These are phyloP conservation scores for Brenthis daphne DNA, from an alignment of 2,888 invertebrate species.

Conservation along the genomic window DNA sequence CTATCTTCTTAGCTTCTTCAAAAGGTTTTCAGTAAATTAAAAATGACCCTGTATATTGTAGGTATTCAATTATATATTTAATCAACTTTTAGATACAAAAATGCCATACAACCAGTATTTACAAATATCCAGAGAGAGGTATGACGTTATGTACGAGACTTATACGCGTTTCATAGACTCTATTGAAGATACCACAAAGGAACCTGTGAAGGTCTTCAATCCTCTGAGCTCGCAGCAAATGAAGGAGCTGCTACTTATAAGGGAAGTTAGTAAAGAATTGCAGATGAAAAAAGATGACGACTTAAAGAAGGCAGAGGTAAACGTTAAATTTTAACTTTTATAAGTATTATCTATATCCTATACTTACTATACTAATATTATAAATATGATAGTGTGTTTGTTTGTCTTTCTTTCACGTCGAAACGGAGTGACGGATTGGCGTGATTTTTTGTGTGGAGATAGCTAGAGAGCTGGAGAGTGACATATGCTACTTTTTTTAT, in stretches of 20 bases:
- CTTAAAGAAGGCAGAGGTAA: conserved; percentile 52
- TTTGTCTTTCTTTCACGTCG: too few relatives aligned
- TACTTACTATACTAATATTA: too few relatives aligned
- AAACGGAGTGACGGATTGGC: too few relatives aligned
- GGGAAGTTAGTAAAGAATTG: conserved; percentile 58
- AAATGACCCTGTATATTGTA: too few relatives aligned
- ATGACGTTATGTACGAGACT: conserved; percentile 38
- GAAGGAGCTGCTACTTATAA: conserved; percentile 55
- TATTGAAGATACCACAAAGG: conserved; percentile 38
- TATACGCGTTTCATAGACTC: conserved; percentile 44
- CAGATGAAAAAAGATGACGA: conserved; percentile 65
- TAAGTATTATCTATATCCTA: too few relatives aligned
- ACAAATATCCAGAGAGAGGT: conserved; percentile 45
- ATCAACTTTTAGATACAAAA: conserved; percentile 20
- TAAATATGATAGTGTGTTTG: too few relatives aligned
- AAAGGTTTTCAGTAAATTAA: too few relatives aligned
- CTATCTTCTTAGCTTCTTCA: too few relatives aligned
- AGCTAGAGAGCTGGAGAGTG: too few relatives aligned
- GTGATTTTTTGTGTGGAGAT: too few relatives aligned
- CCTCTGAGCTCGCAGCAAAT: conserved; percentile 45
- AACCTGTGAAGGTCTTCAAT: conserved; percentile 52
- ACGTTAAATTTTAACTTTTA: not conserved
- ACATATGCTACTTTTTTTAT: too few relatives aligned
- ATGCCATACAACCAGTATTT: conserved; percentile 36
- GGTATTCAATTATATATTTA: too few relatives aligned